These are phyloP conservation scores for Mythimna vitellina DNA, from an alignment of 2,888 invertebrate genomes.

Conservation along the genomic window DNA sequence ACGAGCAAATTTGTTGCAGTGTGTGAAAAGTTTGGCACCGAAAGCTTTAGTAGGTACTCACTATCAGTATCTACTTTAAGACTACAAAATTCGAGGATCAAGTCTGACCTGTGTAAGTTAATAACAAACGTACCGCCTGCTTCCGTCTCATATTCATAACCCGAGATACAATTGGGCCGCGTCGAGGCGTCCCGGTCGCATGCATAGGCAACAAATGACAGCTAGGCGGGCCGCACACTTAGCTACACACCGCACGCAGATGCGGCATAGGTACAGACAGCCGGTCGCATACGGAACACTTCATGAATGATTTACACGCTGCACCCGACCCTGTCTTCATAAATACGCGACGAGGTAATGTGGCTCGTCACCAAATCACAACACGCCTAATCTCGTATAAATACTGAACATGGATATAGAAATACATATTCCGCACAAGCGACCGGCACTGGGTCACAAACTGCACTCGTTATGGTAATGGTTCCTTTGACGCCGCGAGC, in stretches of 20 bases:
- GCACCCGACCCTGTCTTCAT: constrained; percentile 47
- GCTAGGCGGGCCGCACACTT: constrained; percentile 6
- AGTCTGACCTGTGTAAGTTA: constrained; percentile 8
- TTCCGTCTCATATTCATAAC: constrained; percentile 16
- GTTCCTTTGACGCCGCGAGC: constrained; percentile 13
- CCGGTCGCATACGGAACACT: constrained; percentile 12
- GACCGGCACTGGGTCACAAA: constrained; percentile 12
- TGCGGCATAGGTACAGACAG: background rate
- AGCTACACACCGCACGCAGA: constrained; percentile 1
- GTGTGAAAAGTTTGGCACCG: background rate
- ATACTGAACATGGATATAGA: constrained; percentile 11
- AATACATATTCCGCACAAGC: constrained; percentile 13
- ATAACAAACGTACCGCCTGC: background rate
- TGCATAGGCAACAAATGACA: constrained; percentile 43
- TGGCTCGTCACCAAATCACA: constrained; percentile 16
- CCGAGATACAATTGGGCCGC: constrained; percentile 6
- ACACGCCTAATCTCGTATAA: constrained; percentile 29
- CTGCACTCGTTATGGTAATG: constrained; percentile 39
- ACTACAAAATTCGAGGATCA: background rate
- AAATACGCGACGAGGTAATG: constrained; percentile 52
- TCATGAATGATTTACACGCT: constrained; percentile 64
- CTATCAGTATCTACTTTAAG: background rate
- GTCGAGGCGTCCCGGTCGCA: constrained; percentile 6
- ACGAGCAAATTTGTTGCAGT: background rate
- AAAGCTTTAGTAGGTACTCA: too few species aligned